A percentile compares a stretch with the other conserved stretches of the same genome.
Evolutionary conservation across 2,888 invertebrate species (phyloP).

Genomic region (Rhorus exstirpatorius): DNA sequence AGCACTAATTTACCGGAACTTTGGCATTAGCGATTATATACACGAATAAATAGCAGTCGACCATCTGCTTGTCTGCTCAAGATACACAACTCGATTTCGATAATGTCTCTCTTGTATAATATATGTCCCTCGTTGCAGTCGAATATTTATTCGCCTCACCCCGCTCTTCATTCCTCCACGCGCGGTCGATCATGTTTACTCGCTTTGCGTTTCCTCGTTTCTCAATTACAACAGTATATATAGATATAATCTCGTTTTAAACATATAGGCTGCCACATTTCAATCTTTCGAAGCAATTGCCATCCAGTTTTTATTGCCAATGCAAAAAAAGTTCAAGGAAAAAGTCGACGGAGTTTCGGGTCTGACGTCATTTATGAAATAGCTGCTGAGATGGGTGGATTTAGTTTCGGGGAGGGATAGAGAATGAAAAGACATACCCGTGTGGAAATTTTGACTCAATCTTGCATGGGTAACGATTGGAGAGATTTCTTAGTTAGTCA

Average conservation of each 20-base stretch:
- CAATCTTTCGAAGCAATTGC: not conserved
- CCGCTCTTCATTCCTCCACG: slow-evolving; percentile 1
- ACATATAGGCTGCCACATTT: not conserved
- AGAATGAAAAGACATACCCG: no score
- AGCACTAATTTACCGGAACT: not conserved
- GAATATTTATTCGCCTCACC: slow-evolving; percentile 25
- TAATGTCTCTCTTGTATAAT: slow-evolving; percentile 40
- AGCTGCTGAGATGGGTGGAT: no score
- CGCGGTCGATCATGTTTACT: slow-evolving; percentile 14
- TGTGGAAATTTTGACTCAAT: no score
- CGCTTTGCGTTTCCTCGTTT: slow-evolving; percentile 15
- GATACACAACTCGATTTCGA: slow-evolving; percentile 27
- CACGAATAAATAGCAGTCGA: slow-evolving; percentile 1
- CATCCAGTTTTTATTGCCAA: not conserved
- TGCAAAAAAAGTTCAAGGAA: not conserved
- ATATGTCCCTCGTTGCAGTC: slow-evolving; percentile 11
- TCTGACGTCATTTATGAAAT: no score
- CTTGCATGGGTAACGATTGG: no score
- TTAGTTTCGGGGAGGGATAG: no score
- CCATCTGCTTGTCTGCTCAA: slow-evolving; percentile 7
- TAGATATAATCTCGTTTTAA: not conserved
- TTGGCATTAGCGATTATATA: slow-evolving; percentile 16
- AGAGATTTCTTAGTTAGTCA: no score
- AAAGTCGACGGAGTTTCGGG: no score
- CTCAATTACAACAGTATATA: slow-evolving; percentile 1